Base-by-base conservation (phyloP, 2,113 vertebrate species). In the Hassar affinis region DNA sequence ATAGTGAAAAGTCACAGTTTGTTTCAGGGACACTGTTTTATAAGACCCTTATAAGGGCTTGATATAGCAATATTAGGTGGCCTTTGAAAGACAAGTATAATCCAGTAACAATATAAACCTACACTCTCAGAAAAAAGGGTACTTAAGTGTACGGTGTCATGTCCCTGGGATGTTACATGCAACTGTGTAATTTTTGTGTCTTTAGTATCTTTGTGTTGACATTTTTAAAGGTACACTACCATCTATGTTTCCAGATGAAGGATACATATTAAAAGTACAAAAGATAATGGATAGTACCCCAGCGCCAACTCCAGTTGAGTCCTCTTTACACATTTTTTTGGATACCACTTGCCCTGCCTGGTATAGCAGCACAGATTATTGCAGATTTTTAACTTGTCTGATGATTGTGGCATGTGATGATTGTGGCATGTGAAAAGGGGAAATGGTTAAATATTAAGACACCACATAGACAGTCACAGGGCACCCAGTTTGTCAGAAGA, bases 381-480 rank as follows among this genome's bases (percentile, higher is more conserved):
- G 15, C 30, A 57, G 27, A 1, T n/a, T 42, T 68, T 27, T 56
- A 15, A 25, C 9, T 45, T 49, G 42, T 64, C 42, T n/a, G 22
- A 35, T 80, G 12, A 17, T 56, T 49, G 27, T 71, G 7, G 11
- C 33, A 15, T 57, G n/a, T n/a, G 22, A 35, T 80, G 12, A 17
- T 56, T 49, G 27, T 71, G 7, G 11, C 33, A 15, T 57, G n/a
- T n/a, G n/a, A 84, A 82, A 88, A 79, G 35, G 71, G 11, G 82
- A 78, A 64, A n/a, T 33, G 35, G 42, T 10, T 80, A 17, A 85
- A 85, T 56, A 57, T 64, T 64, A 45, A 85, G 76, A 76, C 66
- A 51, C 6, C 69, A 35, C 5, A 22, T 33, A 71, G 66, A 72
- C 57, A 62, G 17, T 78, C 20, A 86, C 79, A 81, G 78, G 51